Base-by-base conservation (phyloP, 2,113 vertebrate genomes). In the Xenus cinereus region DNA sequence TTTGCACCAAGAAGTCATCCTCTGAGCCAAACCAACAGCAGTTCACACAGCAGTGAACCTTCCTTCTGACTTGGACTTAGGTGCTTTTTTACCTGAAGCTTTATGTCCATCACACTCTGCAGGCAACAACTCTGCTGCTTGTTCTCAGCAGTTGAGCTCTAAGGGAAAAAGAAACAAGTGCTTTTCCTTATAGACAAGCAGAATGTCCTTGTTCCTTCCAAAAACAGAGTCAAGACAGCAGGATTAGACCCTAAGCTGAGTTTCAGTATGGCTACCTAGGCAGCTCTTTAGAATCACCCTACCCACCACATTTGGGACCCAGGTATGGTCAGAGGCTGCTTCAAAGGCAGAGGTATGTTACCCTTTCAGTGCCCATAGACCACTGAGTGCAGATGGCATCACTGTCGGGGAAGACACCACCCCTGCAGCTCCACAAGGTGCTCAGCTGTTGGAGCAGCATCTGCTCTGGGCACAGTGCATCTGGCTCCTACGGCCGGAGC, bases 371-470 rank as follows among this genome's bases (percentile, higher is more conserved):
- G 39, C 63, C 68, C 4, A 1, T 19, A 26, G 67, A 50, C 54
- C 43, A 20, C 12, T 0, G 0, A 37, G 35, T 12, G 64, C 60
- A 54, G 48, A 12, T n/a, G 72, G 5, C 59, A 71, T 18, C 57
- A 8, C 15, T 46, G 71, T 2, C 0, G 0, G 10, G 45, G 54
- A 32, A 84, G 11, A 12, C 32, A 20, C 1, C 0, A 0, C 12
- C 33, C 33, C 56, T 1, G 1, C 48, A 68, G 76, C 80, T 24
- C 24, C 84, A 68, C 10, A 35, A 46, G 48, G 4, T 37, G 50
- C 22, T 72, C 46, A 50, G 37, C 12, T 33, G 24, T 23, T 43
- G 74, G 12, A 46, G 37, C 81, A 81, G 69, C 48, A 12, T 18
- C 86, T 60, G 20, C 21, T 59, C 33, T 14, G 48, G 56, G 56